Evolutionary conservation across 2,888 invertebrate species (phyloP).

Genomic region (Hesperia comma): DNA sequence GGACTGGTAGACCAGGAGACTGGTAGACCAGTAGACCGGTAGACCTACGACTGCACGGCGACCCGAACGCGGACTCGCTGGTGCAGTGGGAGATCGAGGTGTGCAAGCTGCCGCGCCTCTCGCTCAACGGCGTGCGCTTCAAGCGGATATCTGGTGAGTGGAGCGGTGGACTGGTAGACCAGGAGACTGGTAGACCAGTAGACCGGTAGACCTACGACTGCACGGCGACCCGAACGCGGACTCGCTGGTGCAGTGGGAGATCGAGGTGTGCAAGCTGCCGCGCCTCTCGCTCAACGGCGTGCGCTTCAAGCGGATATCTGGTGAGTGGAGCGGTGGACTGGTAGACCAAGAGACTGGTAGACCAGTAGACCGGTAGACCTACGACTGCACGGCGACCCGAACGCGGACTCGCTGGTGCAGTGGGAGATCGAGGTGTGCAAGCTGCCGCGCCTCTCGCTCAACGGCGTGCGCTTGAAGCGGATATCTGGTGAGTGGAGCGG

Average conservation of each 20-base stretch:
- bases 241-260: constrained; percentile 98
- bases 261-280: constrained; percentile 98
- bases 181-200: too few species aligned
- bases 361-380: too few species aligned
- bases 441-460: constrained; percentile 97
- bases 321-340: constrained; percentile 95
- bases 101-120: constrained; percentile 98
- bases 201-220: constrained; percentile 65
- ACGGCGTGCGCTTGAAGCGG: constrained; percentile 99
- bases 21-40: too few species aligned
- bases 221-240: constrained; percentile 99
- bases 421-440: constrained; percentile 99
- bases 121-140: constrained; percentile 99
- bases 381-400: constrained; percentile 99
- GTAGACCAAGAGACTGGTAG: not conserved
- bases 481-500: constrained; percentile 93
- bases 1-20: constrained; percentile 85
- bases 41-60: too few species aligned
- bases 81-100: constrained; percentile 98
- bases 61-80: constrained; percentile 98
- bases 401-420: constrained; percentile 98
- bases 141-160: constrained; percentile 94
- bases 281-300: constrained; percentile 99
- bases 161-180: constrained; percentile 93
- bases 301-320: constrained; percentile 98